These are phyloP conservation scores for Entosphenus tridentatus DNA, from an alignment of 2,113 vertebrate genomes.

Conservation along the genomic window DNA sequence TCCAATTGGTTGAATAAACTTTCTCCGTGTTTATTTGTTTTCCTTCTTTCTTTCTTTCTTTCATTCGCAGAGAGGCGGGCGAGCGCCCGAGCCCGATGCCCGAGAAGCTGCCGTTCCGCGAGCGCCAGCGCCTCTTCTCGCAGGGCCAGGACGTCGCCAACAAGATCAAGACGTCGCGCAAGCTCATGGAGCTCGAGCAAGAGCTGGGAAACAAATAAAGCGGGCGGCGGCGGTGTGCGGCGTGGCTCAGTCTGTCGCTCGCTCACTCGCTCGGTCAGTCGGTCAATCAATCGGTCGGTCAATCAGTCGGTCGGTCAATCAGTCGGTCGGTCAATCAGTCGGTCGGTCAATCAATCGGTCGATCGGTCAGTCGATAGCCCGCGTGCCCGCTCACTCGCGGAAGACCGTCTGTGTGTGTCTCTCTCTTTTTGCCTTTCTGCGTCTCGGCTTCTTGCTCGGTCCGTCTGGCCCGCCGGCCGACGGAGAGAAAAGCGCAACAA, in stretches of 20 bases:
- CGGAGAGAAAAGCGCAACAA: too few relatives aligned
- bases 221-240: not conserved
- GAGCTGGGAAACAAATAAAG: conserved; percentile 80
- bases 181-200: conserved; percentile 85
- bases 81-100: conserved; percentile 31
- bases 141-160: conserved; percentile 87
- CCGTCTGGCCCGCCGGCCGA: too few relatives aligned
- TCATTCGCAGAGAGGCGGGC: conserved; percentile 34
- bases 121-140: conserved; percentile 91
- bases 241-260: not conserved
- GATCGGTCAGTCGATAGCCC: not conserved
- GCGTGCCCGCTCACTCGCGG: not conserved
- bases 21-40: not conserved
- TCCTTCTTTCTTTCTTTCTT: conserved; percentile 22
- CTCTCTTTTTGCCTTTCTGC: too few relatives aligned
- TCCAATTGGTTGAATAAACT: not conserved
- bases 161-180: conserved; percentile 89
- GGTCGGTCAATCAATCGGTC: not conserved
- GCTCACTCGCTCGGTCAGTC: not conserved
- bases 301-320: not conserved
- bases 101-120: conserved; percentile 74
- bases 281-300: not conserved
- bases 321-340: not conserved
- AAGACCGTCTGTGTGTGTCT: too few relatives aligned
- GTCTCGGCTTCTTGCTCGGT: too few relatives aligned